These are phyloP conservation scores for Physeter macrocephalus DNA, from an alignment of 2,113 vertebrate species.

Conservation along the genomic window DNA sequence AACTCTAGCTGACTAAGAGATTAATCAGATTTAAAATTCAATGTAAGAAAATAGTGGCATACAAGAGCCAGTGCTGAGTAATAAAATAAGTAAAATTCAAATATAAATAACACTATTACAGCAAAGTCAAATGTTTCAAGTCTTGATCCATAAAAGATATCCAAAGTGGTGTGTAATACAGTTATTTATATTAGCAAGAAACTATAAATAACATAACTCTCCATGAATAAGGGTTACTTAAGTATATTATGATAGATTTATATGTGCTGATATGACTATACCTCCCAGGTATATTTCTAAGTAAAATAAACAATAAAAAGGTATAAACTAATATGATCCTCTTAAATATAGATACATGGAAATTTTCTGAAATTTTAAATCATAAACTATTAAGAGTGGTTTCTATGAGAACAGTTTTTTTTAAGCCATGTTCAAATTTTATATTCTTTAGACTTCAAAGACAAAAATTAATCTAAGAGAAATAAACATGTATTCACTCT, in stretches of 20 bases:
- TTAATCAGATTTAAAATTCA: not conserved
- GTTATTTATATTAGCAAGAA: not conserved
- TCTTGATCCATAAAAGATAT: not conserved
- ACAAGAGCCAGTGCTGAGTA: not conserved
- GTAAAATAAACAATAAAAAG: not conserved
- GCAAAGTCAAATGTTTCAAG: not conserved
- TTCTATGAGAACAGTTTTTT: not conserved
- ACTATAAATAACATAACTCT: not conserved
- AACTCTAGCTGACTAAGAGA: not conserved
- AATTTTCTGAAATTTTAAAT: not conserved
- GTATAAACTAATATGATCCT: not conserved
- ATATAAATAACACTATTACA: not conserved
- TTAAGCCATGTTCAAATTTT: not conserved
- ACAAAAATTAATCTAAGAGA: not conserved
- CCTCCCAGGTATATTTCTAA: not conserved
- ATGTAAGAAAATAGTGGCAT: not conserved
- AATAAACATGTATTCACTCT: not conserved
- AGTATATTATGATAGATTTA: not conserved
- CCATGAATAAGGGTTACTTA: not conserved
- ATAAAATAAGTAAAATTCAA: not conserved
- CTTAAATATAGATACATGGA: not conserved
- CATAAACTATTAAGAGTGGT: not conserved
- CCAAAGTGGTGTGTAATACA: not conserved
- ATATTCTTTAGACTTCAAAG: not conserved
- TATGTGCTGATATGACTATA: not conserved